phyloP scores from a whole-genome alignment of 2,888 invertebrate genomes.

The Actias luna region DNA sequence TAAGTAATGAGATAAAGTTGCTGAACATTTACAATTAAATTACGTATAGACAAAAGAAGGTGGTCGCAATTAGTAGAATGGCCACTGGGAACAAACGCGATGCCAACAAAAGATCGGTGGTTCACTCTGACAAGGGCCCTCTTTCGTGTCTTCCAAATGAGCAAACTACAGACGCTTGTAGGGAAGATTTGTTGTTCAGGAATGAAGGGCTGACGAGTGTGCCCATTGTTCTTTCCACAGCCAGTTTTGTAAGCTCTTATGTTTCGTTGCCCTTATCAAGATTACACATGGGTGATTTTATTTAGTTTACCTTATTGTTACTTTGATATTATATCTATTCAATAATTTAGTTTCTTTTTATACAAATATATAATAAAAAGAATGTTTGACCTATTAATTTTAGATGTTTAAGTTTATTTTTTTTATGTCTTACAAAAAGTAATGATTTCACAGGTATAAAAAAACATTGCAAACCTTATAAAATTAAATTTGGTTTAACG shows the following conservation, averaged over 20 bases:
- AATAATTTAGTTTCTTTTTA: not conserved
- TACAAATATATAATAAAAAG: too few relatives aligned
- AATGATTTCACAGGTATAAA: too few relatives aligned
- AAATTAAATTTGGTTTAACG: too few relatives aligned
- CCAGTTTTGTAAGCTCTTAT: constrained; percentile 73
- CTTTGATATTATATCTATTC: constrained; percentile 12
- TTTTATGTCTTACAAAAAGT: too few relatives aligned
- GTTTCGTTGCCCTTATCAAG: constrained; percentile 69
- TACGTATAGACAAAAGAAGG: constrained; percentile 70
- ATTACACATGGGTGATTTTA: constrained; percentile 48
- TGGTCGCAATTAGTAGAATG: constrained; percentile 80
- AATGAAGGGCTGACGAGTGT: constrained; percentile 69
- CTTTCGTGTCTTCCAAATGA: constrained; percentile 81
- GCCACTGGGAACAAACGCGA: constrained; percentile 77
- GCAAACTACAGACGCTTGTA: constrained; percentile 72
- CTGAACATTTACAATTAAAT: constrained; percentile 70
- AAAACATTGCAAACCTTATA: too few relatives aligned
- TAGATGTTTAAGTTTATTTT: too few relatives aligned
- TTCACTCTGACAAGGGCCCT: constrained; percentile 61
- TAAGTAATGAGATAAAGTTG: constrained; percentile 51
- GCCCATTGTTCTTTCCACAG: constrained; percentile 67
- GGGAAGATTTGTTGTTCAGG: constrained; percentile 75
- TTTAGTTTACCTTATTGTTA: constrained; percentile 41
- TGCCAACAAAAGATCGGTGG: constrained; percentile 70
- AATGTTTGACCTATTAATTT: too few relatives aligned